A percentile compares a stretch with the other conserved stretches of the same genome.
These are phyloP conservation scores for Drosophila merina DNA, from an alignment of 2,888 invertebrate genomes.

Conservation along the genomic window DNA sequence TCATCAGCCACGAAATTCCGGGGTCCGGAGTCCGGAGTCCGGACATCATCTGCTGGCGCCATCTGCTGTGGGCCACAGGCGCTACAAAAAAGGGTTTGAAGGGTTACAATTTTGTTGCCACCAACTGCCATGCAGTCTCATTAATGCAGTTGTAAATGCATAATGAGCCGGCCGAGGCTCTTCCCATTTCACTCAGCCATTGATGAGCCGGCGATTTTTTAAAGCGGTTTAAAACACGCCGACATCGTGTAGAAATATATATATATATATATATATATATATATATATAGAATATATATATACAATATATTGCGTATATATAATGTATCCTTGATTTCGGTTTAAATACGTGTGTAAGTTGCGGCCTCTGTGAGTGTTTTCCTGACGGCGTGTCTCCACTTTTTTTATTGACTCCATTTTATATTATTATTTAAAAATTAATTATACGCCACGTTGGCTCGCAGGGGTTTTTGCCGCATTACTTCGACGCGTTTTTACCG, in stretches of 20 bases:
- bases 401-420: slow-evolving; percentile 64
- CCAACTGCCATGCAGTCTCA: slow-evolving; percentile 16
- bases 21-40: too few relatives aligned
- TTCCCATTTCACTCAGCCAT: slow-evolving; percentile 8
- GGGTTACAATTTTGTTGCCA: background rate
- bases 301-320: background rate
- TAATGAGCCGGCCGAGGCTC: slow-evolving; percentile 38
- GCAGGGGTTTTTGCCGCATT: slow-evolving; percentile 43
- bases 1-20: slow-evolving; percentile 8
- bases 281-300: background rate
- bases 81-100: background rate
- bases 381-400: slow-evolving; percentile 11
- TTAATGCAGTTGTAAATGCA: slow-evolving; percentile 57
- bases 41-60: slow-evolving; percentile 24
- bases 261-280: background rate
- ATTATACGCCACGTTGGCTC: slow-evolving; percentile 61
- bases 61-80: slow-evolving; percentile 29
- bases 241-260: slow-evolving; percentile 8
- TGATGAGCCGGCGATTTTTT: slow-evolving; percentile 36
- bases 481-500: slow-evolving; percentile 40
- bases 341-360: slow-evolving; percentile 17
- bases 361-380: slow-evolving; percentile 11
- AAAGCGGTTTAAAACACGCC: slow-evolving; percentile 41
- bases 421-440: slow-evolving; percentile 77
- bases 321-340: slow-evolving; percentile 24